Base-by-base conservation (phyloP, 2,888 invertebrate genomes). In the Anaspis maculata region DNA sequence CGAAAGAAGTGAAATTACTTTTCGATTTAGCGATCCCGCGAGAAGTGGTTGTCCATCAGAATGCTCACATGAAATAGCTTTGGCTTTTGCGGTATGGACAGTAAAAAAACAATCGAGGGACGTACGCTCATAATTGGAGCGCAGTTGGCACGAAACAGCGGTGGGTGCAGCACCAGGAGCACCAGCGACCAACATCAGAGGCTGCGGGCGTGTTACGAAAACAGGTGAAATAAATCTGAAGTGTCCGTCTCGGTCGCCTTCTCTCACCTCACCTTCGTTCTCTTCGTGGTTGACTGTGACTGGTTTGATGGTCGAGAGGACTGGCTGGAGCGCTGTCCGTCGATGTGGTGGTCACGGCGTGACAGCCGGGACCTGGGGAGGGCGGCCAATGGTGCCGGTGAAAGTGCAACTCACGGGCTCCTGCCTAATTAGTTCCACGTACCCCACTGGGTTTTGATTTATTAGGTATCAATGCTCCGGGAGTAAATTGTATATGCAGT, bases 311-410 rank as follows among this genome's bases (percentile, higher is more conserved):
- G n/a, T 9, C 19, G 19, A 19, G 19, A 6, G 19, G 19, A 19
- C 19, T 19, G 19, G 19, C 5, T 19, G 5, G 19, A 9, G 19
- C 19, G 22, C 19, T 26, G n/a, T 10, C 12, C 15, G 22, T 16
- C 14, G 10, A 23, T 30, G 32, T 32, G 32, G 35, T 34, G 39
- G 39, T 29, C 35, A 34, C 31, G 34, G 25, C 15, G 28, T 22
- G 27, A 27, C 31, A 36, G 26, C 13, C 16, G 19, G 25, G 30
- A 11, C 5, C 4, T 19, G 41, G 36, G 41, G 46, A 43, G 46
- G 48, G 45, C 42, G 37, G 29, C 48, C 48, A 49, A 49, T 49
- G 41, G 40, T 37, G 33, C 32, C 30, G 44, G 46, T 46, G 48
- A 49, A 49, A 49, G 48, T 49, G 38, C 33, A 39, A 26, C 24